phyloP scores from a whole-genome alignment of 2,797 vertebrate species.

The Natrix natrix region DNA sequence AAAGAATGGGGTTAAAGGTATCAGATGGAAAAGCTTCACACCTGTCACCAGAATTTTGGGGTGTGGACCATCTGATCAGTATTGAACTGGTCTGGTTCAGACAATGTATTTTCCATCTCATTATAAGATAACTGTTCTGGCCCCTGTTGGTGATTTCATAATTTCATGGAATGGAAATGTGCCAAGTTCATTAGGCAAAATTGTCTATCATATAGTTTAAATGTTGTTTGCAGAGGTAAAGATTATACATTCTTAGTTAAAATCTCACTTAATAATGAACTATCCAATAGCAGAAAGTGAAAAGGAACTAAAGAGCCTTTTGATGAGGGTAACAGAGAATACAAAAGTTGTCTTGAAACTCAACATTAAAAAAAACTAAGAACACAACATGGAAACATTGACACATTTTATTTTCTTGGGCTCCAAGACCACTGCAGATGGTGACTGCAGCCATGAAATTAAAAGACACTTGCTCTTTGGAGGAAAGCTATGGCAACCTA shows the following conservation, averaged over 20 bases:
- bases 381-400: neutral
- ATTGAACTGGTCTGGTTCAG: neutral
- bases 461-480: neutral
- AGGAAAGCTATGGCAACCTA: neutral
- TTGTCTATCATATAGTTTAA: neutral
- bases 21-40: conserved; percentile 7
- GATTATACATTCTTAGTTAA: neutral
- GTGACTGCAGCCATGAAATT: neutral
- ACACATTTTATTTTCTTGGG: neutral
- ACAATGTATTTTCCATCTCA: neutral
- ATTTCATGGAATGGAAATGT: neutral
- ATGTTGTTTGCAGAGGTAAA: neutral
- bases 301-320: neutral
- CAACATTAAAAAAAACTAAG: neutral
- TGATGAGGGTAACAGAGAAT: neutral
- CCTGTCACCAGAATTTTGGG: conserved; percentile 40
- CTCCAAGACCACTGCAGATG: neutral
- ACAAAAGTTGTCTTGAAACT: neutral
- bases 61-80: conserved; percentile 18
- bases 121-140: neutral
- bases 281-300: neutral
- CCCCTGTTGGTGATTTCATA: neutral
- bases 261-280: neutral
- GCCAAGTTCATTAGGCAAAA: neutral
- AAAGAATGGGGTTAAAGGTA: conserved; percentile 45